These are phyloP conservation scores for Xestia xanthographa DNA, from an alignment of 2,888 invertebrate genomes.

Conservation along the genomic window DNA sequence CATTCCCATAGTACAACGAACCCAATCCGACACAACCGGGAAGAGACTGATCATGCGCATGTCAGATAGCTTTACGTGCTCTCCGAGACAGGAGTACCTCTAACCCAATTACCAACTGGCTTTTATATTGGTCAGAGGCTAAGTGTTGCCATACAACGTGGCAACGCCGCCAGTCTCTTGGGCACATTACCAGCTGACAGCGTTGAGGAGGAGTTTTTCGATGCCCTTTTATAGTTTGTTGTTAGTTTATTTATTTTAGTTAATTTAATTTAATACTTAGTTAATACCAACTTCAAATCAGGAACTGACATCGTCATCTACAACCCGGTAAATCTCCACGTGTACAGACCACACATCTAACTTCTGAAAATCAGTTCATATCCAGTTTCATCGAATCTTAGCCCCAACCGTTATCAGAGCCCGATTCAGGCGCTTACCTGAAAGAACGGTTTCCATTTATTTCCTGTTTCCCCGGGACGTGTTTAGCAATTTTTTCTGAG, in stretches of 20 bases:
- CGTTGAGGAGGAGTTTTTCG: no score
- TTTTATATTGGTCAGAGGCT: no score
- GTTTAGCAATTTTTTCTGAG: conserved; percentile 70
- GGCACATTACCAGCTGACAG: no score
- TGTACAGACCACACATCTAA: background rate
- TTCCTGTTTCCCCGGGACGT: conserved; percentile 67
- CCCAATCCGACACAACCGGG: background rate
- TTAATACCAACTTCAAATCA: background rate
- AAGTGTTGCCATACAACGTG: no score
- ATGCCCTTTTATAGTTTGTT: no score
- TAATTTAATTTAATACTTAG: no score
- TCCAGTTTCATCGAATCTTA: conserved; percentile 45
- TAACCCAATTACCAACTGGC: background rate
- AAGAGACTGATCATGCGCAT: background rate
- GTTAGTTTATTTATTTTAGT: no score
- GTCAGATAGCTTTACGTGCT: background rate
- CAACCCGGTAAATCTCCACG: background rate
- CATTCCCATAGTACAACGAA: background rate
- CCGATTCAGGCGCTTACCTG: conserved; percentile 70
- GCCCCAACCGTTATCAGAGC: conserved; percentile 65
- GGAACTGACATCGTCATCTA: background rate
- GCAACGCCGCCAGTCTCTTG: no score
- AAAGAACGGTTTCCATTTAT: conserved; percentile 72
- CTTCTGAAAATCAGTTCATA: background rate
- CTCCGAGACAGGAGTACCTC: background rate